Evolutionary conservation across 2,797 vertebrate species (phyloP).

Genomic region (Caiman crocodilus): DNA sequence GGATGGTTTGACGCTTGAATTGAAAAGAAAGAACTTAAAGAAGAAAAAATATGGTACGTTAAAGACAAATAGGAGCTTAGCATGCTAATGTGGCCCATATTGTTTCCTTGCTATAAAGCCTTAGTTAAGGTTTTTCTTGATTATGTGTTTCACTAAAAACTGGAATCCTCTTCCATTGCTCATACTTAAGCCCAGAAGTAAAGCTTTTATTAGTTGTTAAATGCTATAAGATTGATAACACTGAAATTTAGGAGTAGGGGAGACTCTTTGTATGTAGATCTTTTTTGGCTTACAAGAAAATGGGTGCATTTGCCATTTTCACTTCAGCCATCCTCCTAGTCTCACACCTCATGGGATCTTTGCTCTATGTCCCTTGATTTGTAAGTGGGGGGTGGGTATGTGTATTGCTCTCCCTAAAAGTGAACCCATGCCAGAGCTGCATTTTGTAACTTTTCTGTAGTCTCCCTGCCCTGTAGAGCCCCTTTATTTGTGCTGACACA

Average conservation of each 20-base stretch:
- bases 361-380: neutral
- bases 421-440: accelerated
- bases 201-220: no score
- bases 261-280: neutral
- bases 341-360: neutral
- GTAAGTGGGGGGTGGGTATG: neutral
- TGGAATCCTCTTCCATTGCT: no score
- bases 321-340: no score
- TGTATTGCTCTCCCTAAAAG: neutral
- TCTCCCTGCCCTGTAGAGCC: neutral
- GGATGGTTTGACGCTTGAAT: neutral
- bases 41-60: neutral
- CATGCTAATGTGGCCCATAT: neutral
- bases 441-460: neutral
- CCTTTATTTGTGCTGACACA: neutral
- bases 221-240: no score
- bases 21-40: neutral
- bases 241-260: neutral
- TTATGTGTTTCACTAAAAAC: no score
- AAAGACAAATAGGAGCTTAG: neutral
- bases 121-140: neutral
- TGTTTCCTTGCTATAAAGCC: neutral
- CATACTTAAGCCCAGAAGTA: no score
- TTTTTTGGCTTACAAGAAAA: neutral
- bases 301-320: neutral